Evolutionary conservation across 1,140 invertebrate species (phyloP).

Genomic region (Euschistus heros): DNA sequence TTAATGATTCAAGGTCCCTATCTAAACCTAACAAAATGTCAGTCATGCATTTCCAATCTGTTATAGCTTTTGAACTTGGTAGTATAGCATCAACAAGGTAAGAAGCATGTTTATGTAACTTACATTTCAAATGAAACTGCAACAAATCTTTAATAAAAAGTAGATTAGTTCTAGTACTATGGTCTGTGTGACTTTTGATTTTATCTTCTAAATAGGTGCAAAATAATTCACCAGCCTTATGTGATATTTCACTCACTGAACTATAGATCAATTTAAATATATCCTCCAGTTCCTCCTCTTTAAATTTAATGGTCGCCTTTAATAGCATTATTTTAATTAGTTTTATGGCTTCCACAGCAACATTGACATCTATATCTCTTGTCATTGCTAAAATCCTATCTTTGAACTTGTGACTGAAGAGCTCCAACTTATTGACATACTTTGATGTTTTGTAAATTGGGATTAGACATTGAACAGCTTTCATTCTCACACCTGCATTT

Average conservation of each 20-base stretch:
- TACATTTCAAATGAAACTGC: not conserved
- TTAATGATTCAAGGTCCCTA: not conserved
- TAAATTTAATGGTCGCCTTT: not conserved
- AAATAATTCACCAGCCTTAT: not conserved
- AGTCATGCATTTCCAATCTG: not conserved
- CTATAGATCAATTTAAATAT: not conserved
- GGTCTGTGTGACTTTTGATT: not conserved
- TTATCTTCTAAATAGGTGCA: not conserved
- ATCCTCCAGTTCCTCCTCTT: not conserved
- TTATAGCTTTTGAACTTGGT: not conserved
- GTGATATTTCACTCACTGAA: not conserved
- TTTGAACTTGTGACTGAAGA: not conserved
- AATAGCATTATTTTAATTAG: not conserved
- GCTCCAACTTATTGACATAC: not conserved
- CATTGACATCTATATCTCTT: not conserved
- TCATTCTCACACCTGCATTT: not conserved
- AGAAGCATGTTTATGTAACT: not conserved
- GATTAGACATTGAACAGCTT: not conserved
- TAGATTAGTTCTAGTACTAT: not conserved
- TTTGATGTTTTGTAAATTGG: not conserved
- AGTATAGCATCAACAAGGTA: slow-evolving; percentile 3
- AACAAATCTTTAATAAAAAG: not conserved
- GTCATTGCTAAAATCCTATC: not conserved
- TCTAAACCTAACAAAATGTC: not conserved
- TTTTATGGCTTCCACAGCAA: not conserved